Conservation (phyloP, 2,888 invertebrate genomes). For the Patella depressa region DNA sequence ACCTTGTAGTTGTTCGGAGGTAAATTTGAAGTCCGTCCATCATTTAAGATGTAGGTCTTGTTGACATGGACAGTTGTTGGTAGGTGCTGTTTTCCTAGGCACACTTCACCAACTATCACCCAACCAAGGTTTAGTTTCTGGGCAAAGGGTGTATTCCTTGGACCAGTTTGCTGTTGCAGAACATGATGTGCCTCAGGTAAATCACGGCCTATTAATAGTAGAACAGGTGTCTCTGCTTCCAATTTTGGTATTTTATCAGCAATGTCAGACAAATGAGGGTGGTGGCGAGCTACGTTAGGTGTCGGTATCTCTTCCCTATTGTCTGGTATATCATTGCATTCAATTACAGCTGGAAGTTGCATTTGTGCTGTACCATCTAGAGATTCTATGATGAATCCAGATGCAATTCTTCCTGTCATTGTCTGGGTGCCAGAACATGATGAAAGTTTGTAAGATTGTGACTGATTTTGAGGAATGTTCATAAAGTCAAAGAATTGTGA, state of each 20-base stretch:
- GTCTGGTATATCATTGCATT: neutral
- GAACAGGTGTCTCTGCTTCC: slow-evolving; percentile 5
- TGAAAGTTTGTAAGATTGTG: neutral
- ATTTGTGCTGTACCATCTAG: neutral
- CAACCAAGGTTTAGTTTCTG: slow-evolving; percentile 30
- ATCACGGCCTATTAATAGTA: slow-evolving; percentile 34
- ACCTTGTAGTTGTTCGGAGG: slow-evolving; percentile 18
- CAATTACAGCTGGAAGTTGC: neutral
- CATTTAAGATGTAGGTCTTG: slow-evolving; percentile 8
- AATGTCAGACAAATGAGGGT: neutral
- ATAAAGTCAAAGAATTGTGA: neutral
- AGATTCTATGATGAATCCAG: neutral
- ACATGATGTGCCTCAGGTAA: slow-evolving; percentile 36
- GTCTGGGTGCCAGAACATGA: slow-evolving; percentile 1
- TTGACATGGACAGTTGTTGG: slow-evolving; percentile 22
- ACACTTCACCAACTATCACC: slow-evolving; percentile 37
- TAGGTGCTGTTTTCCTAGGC: slow-evolving; percentile 33
- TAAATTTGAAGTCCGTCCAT: slow-evolving; percentile 16
- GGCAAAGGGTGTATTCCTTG: slow-evolving; percentile 27
- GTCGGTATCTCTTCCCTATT: neutral
- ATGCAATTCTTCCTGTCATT: neutral
- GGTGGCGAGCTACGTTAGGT: neutral
- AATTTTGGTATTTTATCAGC: neutral
- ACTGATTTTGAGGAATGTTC: neutral
- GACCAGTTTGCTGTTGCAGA: slow-evolving; percentile 29